These are phyloP conservation scores for Drosophila azteca DNA, from an alignment of 1,140 invertebrate species.

Conservation along the genomic window DNA sequence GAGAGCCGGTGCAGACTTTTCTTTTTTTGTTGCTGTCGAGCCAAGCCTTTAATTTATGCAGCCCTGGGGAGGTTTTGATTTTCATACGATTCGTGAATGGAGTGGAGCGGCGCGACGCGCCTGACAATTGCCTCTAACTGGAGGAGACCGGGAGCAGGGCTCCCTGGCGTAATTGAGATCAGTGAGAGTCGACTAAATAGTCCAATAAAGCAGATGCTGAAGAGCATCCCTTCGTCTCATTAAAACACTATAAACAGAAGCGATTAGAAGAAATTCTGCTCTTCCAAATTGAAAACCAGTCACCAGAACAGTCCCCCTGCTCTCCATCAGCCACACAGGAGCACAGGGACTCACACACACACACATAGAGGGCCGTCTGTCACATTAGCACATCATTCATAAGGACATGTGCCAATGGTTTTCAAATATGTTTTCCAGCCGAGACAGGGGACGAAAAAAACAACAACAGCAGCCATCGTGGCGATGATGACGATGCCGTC, in stretches of 20 bases:
- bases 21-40: constrained; percentile 39
- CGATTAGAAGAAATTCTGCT: neutral
- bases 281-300: too few species aligned
- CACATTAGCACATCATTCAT: constrained; percentile 83
- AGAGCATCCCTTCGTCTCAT: neutral
- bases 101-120: neutral
- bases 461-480: constrained; percentile 13
- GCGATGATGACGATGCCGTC: constrained; percentile 24
- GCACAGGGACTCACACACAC: constrained; percentile 1
- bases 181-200: constrained; percentile 39
- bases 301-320: too few species aligned
- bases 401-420: constrained; percentile 80
- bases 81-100: constrained; percentile 39
- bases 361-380: constrained; percentile 40
- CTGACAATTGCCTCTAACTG: constrained; percentile 44
- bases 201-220: neutral
- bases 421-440: constrained; percentile 56
- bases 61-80: constrained; percentile 76
- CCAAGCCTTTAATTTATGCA: constrained; percentile 82
- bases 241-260: too few species aligned
- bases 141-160: neutral
- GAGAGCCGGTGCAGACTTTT: constrained; percentile 30
- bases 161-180: constrained; percentile 50
- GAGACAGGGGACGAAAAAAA: neutral
- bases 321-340: too few species aligned